A percentile compares a stretch with the other conserved stretches of the same genome.
Conservation (phyloP, 2,113 vertebrate genomes). For the Datnioides undecimradiatus region DNA sequence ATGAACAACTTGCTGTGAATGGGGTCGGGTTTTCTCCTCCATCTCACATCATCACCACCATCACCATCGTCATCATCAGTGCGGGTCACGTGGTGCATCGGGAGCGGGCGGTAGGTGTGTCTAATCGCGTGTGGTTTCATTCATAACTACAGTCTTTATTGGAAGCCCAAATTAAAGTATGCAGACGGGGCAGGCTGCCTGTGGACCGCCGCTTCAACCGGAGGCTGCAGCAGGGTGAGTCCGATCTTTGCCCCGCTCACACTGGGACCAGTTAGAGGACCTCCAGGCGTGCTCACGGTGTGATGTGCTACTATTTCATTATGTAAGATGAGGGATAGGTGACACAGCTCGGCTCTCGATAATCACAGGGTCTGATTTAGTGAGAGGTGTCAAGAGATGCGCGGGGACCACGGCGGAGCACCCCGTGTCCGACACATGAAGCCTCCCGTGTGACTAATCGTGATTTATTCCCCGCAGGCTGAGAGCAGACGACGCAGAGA, state of each 20-base stretch:
- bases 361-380: constrained; percentile 22
- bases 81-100: constrained; percentile 73
- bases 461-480: constrained; percentile 61
- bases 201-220: constrained; percentile 68
- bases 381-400: constrained; percentile 4
- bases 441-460: constrained; percentile 24
- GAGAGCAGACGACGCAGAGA: constrained; percentile 51
- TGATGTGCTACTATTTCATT: constrained; percentile 56
- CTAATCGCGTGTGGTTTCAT: constrained; percentile 83
- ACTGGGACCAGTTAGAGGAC: constrained; percentile 9
- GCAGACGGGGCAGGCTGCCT: constrained; percentile 68
- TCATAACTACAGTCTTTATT: constrained; percentile 85
- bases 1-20: constrained; percentile 56
- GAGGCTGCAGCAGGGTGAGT: constrained; percentile 79
- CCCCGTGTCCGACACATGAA: constrained; percentile 19
- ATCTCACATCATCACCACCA: constrained; percentile 61
- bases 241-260: not conserved
- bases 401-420: no score
- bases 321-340: constrained; percentile 54
- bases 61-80: constrained; percentile 46
- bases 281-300: not conserved
- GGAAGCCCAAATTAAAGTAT: constrained; percentile 80
- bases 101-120: constrained; percentile 84
- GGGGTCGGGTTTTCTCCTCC: constrained; percentile 55
- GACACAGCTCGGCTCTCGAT: constrained; percentile 21